phyloP scores from a whole-genome alignment of 2,888 invertebrate genomes.

The Brachypalpus laphriformis region DNA sequence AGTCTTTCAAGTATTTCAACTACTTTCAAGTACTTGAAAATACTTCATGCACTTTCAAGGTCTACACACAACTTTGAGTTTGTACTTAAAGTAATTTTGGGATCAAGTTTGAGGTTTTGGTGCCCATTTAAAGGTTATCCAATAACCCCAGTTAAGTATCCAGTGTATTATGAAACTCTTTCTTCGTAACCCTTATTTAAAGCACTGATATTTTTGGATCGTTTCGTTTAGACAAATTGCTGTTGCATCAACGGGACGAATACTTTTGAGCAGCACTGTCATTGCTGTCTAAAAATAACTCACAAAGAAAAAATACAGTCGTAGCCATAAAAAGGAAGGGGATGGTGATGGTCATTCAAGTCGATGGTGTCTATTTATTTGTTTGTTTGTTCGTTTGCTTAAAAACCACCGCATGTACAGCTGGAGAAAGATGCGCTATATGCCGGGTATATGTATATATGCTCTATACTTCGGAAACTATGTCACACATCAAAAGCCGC shows the following conservation, averaged over 20 bases:
- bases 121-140: too few species aligned
- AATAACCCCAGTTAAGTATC: too few species aligned
- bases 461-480: constrained; percentile 10
- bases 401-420: not conserved
- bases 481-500: constrained; percentile 39
- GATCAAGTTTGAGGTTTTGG: too few species aligned
- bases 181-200: too few species aligned
- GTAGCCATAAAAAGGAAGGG: not conserved
- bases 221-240: too few species aligned
- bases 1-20: too few species aligned
- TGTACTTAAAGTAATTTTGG: too few species aligned
- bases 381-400: constrained; percentile 10
- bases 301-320: not conserved
- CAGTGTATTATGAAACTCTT: too few species aligned
- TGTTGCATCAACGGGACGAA: not conserved
- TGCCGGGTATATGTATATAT: not conserved
- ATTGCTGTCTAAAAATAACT: not conserved
- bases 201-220: too few species aligned
- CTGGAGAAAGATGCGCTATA: not conserved
- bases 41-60: too few species aligned
- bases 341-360: constrained; percentile 12
- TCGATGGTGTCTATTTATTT: constrained; percentile 12
- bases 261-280: not conserved
- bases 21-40: too few species aligned
- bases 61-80: too few species aligned